A percentile compares a stretch with the other conserved stretches of the same genome.
Conservation (phyloP, 2,797 vertebrate genomes). For the Cottoperca gobio region DNA sequence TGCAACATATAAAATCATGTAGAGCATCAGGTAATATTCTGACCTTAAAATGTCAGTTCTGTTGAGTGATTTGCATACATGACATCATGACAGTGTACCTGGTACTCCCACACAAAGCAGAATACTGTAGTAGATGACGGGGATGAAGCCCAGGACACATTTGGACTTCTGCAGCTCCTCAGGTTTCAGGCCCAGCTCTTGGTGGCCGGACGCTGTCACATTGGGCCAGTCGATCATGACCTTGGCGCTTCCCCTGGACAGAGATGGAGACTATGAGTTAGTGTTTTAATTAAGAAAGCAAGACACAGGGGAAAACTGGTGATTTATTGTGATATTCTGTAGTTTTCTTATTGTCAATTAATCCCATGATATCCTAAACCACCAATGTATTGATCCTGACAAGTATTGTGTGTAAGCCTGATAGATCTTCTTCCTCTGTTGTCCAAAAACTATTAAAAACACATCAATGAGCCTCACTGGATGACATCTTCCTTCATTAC, state of each 20-base stretch:
- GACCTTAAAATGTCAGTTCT: background rate
- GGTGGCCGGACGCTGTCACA: conserved; percentile 66
- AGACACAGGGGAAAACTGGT: background rate
- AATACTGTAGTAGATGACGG: conserved; percentile 91
- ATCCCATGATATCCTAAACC: too few relatives aligned
- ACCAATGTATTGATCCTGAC: background rate
- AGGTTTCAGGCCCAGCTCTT: conserved; percentile 53
- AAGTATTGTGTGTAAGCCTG: background rate
- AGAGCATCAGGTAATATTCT: background rate
- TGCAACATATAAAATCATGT: background rate
- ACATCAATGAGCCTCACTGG: background rate
- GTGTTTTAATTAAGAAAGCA: background rate
- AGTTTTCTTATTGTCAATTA: background rate
- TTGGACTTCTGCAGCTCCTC: conserved; percentile 82
- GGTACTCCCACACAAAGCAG: conserved; percentile 93
- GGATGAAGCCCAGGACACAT: conserved; percentile 88
- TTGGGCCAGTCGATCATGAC: conserved; percentile 84
- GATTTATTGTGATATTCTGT: background rate
- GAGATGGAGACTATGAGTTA: background rate
- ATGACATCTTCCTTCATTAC: background rate
- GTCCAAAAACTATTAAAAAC: too few relatives aligned
- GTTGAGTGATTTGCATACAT: too few relatives aligned
- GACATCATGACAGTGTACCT: conserved; percentile 78
- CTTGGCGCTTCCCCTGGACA: conserved; percentile 50
- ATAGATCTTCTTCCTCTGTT: background rate